These are phyloP conservation scores for Grammomys surdaster DNA, from an alignment of 2,113 vertebrate species.

Conservation along the genomic window DNA sequence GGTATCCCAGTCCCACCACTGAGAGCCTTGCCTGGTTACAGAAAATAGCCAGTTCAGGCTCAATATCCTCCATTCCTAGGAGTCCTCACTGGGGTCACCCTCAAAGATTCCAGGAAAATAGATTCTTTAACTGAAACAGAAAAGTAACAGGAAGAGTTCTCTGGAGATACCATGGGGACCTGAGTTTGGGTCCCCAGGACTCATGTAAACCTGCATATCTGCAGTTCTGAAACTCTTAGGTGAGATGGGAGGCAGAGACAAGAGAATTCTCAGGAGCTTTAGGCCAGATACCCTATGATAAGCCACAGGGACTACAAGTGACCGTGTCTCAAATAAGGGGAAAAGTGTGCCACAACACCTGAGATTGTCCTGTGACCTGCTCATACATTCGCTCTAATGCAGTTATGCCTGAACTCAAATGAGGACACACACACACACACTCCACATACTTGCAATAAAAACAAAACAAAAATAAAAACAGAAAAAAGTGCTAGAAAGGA, in stretches of 20 bases:
- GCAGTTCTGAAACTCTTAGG: background rate
- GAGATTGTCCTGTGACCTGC: background rate
- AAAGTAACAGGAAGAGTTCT: background rate
- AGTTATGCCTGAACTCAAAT: background rate
- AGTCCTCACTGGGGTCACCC: background rate
- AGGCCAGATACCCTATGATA: background rate
- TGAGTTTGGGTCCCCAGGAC: background rate
- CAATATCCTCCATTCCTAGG: background rate
- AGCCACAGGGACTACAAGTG: too few relatives aligned
- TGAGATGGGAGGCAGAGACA: background rate
- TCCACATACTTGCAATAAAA: background rate
- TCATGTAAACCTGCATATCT: background rate
- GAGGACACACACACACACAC: background rate
- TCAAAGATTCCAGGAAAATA: background rate
- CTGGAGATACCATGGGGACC: background rate
- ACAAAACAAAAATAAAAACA: background rate
- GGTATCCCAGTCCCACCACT: background rate
- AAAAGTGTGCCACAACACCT: background rate
- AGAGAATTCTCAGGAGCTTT: background rate
- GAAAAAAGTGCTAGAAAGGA: background rate
- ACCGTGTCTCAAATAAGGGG: background rate
- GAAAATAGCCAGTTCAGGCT: background rate
- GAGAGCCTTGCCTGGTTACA: background rate
- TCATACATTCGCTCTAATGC: background rate
- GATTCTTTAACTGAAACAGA: background rate